Percentiles rank a stretch among this genome's conserved stretches.
These are phyloP conservation scores for Elmis aenea DNA, from an alignment of 2,888 invertebrate species.

Conservation along the genomic window DNA sequence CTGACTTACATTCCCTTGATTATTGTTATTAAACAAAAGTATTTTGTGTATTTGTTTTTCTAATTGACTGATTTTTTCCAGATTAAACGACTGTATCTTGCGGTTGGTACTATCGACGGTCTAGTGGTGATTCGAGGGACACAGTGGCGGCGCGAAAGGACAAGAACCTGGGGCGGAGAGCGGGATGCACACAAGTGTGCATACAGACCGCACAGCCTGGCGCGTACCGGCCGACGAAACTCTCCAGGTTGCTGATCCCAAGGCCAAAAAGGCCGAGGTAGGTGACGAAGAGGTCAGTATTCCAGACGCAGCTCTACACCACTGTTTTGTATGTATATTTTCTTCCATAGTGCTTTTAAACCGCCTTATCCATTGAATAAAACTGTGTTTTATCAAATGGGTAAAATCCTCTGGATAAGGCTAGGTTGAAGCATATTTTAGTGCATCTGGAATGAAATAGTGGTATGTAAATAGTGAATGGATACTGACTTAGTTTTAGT, in stretches of 20 bases:
- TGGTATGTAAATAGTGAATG: slow-evolving; percentile 26
- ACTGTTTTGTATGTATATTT: slow-evolving; percentile 19
- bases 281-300: slow-evolving; percentile 57
- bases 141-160: slow-evolving; percentile 8
- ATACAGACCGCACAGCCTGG: slow-evolving; percentile 86
- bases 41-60: no score
- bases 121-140: background rate
- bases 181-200: slow-evolving; percentile 88
- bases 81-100: no score
- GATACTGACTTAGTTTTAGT: slow-evolving; percentile 28
- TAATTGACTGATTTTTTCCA: no score
- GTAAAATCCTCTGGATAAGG: no score
- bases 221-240: slow-evolving; percentile 89
- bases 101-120: no score
- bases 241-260: slow-evolving; percentile 83
- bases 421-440: no score
- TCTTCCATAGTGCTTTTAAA: slow-evolving; percentile 9
- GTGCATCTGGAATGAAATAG: slow-evolving; percentile 30
- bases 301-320: slow-evolving; percentile 21
- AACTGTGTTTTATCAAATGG: no score
- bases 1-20: no score
- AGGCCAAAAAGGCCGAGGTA: slow-evolving; percentile 70
- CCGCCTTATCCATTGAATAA: slow-evolving; percentile 7
- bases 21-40: no score
- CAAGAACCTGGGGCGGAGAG: slow-evolving; percentile 49